Base-by-base conservation (phyloP, 2,797 vertebrate species). In the Arctocebus calabarensis region DNA sequence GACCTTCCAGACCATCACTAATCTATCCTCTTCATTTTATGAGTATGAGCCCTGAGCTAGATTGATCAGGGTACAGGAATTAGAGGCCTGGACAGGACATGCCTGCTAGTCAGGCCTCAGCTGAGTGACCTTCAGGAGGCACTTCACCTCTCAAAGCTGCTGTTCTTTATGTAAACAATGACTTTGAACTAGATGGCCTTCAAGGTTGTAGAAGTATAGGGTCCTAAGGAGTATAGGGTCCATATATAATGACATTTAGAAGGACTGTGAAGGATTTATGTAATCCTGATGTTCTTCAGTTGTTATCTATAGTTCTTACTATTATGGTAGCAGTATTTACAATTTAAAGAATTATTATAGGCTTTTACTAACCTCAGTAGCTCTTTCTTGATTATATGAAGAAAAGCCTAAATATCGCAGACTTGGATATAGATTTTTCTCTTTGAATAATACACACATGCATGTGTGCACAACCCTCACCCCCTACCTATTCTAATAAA, bases 221-320 rank as follows among this genome's bases (percentile, higher is more conserved):
- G n/a, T 90, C 87, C 48, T 82, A 23, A 78, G 45, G n/a, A n/a
- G n/a, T n/a, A n/a, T n/a, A n/a, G n/a, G n/a, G n/a, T n/a, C n/a
- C 43, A 79, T 55, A 23, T 88, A 64, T 73, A 93, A 61, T 55
- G 91, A 88, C 66, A 37, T 87, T 94, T 85, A 64, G 7, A 32
- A 61, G 82, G 88, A 29, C 73, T 91, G 22, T 78, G 55, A 87
- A 68, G 94, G 90, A 89, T 87, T 92, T 64, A 1, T 73, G 57
- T 92, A 91, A 88, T 95, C 94, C 93, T 23, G 25, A 74, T 91
- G 87, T 95, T 88, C 96, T 97, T 94, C n/a, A 64, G 27, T 93
- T 66, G 20, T 32, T 43, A 64, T 93, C 88, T 45, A 0, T 57
- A 52, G 52, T 4, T 90, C 16, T 75, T 92, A 90, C 17, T 73